Evolutionary conservation across 2,113 vertebrate species (phyloP).

Genomic region (Protobothrops mucrosquamatus): DNA sequence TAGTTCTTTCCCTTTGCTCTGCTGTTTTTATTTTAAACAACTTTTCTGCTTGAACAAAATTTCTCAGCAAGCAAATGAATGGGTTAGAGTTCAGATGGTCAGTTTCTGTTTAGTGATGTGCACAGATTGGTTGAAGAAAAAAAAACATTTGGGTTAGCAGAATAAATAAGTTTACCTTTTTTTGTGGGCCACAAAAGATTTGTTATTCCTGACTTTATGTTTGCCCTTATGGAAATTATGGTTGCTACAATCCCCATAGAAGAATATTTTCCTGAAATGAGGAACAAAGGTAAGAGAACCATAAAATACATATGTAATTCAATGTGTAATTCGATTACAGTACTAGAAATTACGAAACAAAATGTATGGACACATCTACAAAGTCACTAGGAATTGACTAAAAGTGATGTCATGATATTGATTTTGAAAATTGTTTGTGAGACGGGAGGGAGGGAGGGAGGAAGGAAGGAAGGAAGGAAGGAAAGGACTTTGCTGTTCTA

Average conservation of each 20-base stretch:
- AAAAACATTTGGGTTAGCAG: constrained; percentile 36
- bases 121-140: constrained; percentile 41
- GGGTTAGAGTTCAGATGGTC: constrained; percentile 39
- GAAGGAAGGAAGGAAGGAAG: neutral
- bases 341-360: neutral
- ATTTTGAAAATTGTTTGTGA: neutral
- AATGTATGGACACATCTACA: neutral
- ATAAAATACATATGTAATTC: neutral
- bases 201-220: neutral
- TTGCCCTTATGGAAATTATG: neutral
- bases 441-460: neutral
- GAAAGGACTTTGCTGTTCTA: neutral
- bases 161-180: constrained; percentile 41
- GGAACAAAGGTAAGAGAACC: neutral
- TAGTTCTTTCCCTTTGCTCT: constrained; percentile 19
- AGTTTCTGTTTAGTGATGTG: constrained; percentile 46
- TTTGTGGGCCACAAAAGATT: neutral
- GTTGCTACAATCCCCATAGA: neutral
- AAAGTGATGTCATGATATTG: neutral
- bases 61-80: constrained; percentile 34
- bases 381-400: neutral
- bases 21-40: constrained; percentile 40
- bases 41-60: constrained; percentile 40
- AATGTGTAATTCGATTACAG: neutral
- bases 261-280: constrained; percentile 2